These are phyloP conservation scores for Cossypha caffra DNA, from an alignment of 2,797 vertebrate genomes.

Conservation along the genomic window DNA sequence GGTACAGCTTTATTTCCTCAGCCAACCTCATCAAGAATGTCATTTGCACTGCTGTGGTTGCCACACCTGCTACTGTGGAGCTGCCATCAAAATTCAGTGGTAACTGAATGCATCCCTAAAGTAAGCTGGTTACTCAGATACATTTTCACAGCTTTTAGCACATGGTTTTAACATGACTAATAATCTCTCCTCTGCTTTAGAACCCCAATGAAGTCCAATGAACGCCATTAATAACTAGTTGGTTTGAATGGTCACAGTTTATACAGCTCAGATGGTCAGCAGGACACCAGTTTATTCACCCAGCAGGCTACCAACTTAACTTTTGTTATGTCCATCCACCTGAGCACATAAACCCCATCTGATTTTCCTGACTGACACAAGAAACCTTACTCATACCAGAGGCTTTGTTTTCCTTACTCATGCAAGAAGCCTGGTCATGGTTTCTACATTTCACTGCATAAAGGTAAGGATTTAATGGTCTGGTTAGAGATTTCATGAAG, in stretches of 20 bases:
- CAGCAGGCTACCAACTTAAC: neutral
- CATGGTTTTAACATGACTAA: constrained; percentile 16
- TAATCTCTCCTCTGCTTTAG: neutral
- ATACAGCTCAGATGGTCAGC: neutral
- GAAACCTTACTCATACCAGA: neutral
- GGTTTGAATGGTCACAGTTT: neutral
- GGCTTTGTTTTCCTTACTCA: neutral
- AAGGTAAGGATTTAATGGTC: neutral
- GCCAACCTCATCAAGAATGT: neutral
- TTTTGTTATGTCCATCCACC: neutral
- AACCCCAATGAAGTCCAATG: neutral
- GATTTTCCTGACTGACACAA: neutral
- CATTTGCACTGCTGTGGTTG: neutral
- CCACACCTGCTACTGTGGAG: neutral
- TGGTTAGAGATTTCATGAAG: neutral
- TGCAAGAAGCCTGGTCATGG: neutral
- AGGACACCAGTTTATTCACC: neutral
- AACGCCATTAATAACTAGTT: neutral
- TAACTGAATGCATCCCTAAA: constrained; percentile 48
- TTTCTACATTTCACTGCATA: neutral
- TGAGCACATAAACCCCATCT: neutral
- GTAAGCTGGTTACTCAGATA: neutral
- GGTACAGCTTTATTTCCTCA: constrained; percentile 4
- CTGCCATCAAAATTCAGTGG: constrained; percentile 36
- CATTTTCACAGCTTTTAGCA: constrained; percentile 1